Evolutionary conservation across 1,140 invertebrate species (phyloP).

Genomic region (Drosophila nasuta): DNA sequence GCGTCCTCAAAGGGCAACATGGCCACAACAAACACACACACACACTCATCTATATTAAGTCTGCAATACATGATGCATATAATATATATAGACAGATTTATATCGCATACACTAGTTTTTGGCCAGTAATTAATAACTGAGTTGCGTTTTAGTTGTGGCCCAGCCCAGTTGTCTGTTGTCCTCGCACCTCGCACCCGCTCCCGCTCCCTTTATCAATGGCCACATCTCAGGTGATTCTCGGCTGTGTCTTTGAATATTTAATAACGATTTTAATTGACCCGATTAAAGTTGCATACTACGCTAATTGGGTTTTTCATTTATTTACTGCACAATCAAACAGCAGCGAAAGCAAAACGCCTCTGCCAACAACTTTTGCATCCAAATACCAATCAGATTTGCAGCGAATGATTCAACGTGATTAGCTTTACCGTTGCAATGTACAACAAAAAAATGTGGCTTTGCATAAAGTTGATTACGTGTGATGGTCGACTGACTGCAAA

Average conservation of each 20-base stretch:
- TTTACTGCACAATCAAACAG: not conserved
- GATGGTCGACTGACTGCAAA: not conserved
- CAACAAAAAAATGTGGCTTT: not conserved
- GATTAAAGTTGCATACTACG: constrained; percentile 7
- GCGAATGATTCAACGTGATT: too few species aligned
- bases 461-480: too few species aligned
- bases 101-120: constrained; percentile 15
- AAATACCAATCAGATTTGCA: too few species aligned
- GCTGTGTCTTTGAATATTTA: constrained; percentile 13
- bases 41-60: constrained; percentile 14
- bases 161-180: not conserved
- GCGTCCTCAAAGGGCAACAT: constrained; percentile 23
- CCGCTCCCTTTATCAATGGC: not conserved
- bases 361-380: too few species aligned
- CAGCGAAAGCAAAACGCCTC: not conserved
- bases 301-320: constrained; percentile 8
- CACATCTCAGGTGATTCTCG: constrained; percentile 2
- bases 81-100: constrained; percentile 14
- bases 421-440: not conserved
- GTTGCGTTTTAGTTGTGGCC: constrained; percentile 25
- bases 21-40: constrained; percentile 18
- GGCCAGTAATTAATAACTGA: constrained; percentile 29
- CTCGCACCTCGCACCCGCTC: not conserved
- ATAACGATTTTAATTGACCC: constrained; percentile 1
- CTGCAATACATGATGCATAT: not conserved